Evolutionary conservation across 2,888 invertebrate genomes (phyloP), one percentile per base, ranked within the genome.

Genomic region (Drosophila fulvimacula): DNA sequence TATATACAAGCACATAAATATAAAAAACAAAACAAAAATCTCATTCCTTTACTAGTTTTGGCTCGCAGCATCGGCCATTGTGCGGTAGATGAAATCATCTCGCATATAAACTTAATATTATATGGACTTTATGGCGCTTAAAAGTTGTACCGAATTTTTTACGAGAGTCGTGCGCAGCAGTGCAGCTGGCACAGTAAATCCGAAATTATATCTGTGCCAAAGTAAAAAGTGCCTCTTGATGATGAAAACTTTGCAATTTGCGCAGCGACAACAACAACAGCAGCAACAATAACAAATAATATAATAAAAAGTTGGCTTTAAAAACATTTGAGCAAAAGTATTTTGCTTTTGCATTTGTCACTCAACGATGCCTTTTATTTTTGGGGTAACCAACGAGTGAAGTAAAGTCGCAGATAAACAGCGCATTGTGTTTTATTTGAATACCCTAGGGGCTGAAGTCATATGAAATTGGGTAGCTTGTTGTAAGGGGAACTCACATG

Each of bases 171-270:
- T 17, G 53, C 58, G 42, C 32, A 53, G 42, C 32, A 53, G 19
- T 66, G 61, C 74, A 61, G 68, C 66, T 65, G 69, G 46, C 79
- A 81, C 63, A 83, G 76, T 81, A 81, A 83, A 79, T 76, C 61
- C 67, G 41, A 61, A 75, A 78, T 82, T 77, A 73, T 82, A 67
- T 76, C 53, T 67, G 56, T 42, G 41, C 39, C 48, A 44, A 21
- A 30, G 10, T 17, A 49, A 61, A 71, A 76, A 81, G 64, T 74
- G 61, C 27, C 61, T 68, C 65, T 49, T 58, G 62, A 32, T 58
- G 62, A 32, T 48, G 19, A 46, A 74, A 79, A 79, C 79, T 79
- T 79, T 79, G 67, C 76, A 75, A 75, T 79, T 79, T 79, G 59
- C 55, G 53, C 11, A 44, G 52, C 62, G 36, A 10, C 41, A 58